Base-by-base conservation (phyloP, 2,113 vertebrate genomes). In the Entomyzon cyanotis region DNA sequence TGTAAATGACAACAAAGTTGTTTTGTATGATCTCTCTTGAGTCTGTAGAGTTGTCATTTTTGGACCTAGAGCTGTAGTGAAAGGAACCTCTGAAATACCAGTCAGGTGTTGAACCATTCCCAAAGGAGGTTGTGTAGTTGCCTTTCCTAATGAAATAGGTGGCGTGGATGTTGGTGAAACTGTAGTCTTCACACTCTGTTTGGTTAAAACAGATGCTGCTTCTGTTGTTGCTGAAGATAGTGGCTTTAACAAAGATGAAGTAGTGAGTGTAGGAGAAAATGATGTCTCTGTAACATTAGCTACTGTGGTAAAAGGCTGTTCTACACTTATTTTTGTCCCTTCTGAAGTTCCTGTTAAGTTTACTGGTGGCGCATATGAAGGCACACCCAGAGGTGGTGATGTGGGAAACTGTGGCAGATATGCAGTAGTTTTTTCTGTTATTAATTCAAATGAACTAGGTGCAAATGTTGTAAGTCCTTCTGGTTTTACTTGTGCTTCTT, bases 401-500 rank as follows among this genome's bases (percentile, higher is more conserved):
- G 52, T 41, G 21, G 93, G 77, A 80, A 90, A 59, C 22, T n/a
- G 73, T 21, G 87, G 49, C 42, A 90, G 35, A 93, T 76, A 84
- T 0, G 7, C 18, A 92, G 88, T 69, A 74, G 76, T 75, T 87
- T 85, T 81, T 76, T 60, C 92, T 84, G 96, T 95, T 71, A 70
- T 22, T 58, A 76, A 59, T 77, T 77, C 71, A 58, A 64, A 62
- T 25, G 81, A 81, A 84, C 31, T 44, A 11, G 88, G 19, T 60
- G 58, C 64, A 82, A 83, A 49, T 23, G 25, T 42, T 25, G 13
- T 67, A 31, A 92, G 63, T 39, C 23, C 50, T 89, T 89, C 95
- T 69, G 91, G 67, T 44, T 90, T 56, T 70, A 52, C 31, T 58
- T 97, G 93, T 67, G 87, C 96, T 97, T 96, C 95, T 78, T 90